Evolutionary conservation across 2,797 vertebrate species (phyloP), one percentile per base, ranked within the genome.

Genomic region (Hemibagrus guttatus): DNA sequence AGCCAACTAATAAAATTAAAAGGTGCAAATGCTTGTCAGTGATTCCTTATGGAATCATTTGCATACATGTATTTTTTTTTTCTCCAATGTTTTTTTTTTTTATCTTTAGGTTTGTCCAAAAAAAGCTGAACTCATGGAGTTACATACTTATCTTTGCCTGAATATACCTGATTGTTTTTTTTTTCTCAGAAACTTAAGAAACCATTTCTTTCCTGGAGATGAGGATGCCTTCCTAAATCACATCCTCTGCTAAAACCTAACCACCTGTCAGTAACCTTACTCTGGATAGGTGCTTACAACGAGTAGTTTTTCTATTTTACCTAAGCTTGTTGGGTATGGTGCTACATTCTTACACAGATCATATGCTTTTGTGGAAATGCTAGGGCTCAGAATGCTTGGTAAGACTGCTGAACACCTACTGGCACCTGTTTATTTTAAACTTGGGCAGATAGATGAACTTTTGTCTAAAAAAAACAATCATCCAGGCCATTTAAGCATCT

Each of bases 91-190:
- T 14, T 11, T 49, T 28, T 81, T 17, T 21, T 63, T 81, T 88
- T 84, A 75, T 78, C 26, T 90, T 91, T 66, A 85, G 39, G 83
- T 84, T 83, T 75, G 76, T 86, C 64, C 74, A 82, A 84, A 76
- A 86, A 85, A 78, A 85, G 83, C 72, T 87, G 68, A 81, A 72
- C 42, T 85, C 61, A 84, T 69, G 56, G 74, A 75, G 54, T 69
- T 90, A 81, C 68, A 88, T 64, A 86, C 69, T 85, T 89, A 90
- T 92, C 88, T 90, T 90, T 87, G 69, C 87, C 90, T 90, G 90
- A 92, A 90, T 91, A 92, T 91, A 92, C 90, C 91, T 91, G 90
- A 90, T 87, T 88, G 85, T 35, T 86, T 89, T 81, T 74, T 31
- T 16, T 7, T 28, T 85, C 87, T 83, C 89, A 89, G 76, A 88